Base-by-base conservation (phyloP, 2,888 invertebrate species). In the Yponomeuta sedellus region DNA sequence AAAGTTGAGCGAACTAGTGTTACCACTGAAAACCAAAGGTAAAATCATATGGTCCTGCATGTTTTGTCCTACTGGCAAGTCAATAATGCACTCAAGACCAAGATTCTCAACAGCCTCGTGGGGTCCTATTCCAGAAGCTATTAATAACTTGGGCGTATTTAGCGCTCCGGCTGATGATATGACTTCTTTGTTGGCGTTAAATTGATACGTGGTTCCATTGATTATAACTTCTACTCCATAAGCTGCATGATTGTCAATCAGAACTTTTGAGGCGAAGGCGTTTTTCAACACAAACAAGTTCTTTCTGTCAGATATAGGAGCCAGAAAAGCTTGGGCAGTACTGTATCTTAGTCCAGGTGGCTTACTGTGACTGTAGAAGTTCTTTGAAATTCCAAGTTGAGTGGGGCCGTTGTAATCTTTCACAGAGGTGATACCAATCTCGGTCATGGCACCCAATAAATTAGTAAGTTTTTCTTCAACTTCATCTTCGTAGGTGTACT, bases 51-150 rank as follows among this genome's bases (percentile, higher is more conserved):
- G 69, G 39, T 69, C 69, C n/a, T 69, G 66, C 1, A 67, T 10
- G 44, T 66, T 64, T 5, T 19, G n/a, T 11, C 69, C 69, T 2
- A 69, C 69, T n/a, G 69, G 69, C 40, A 69, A 64, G 40, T 69
- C 62, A 61, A 62, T 25, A 10, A 68, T 10, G 12, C 68, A 44
- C 16, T 57, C 28, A 20, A 69, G 68, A 61, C 16, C 52, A 19
- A 62, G 25, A 10, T 5, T 11, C 22, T 59, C 52, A 19, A 69
- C 64, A n/a, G 66, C 61, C 56, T 67, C 40, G 40, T 62, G 16
- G 11, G 62, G 64, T 2, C 69, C 69, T 39, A 69, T 65, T 0
- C 69, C 69, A 5, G 69, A 69, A 19, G 66, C 20, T 61, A 69
- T 64, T 16, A 69, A 59, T 25, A 69, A n/a, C 20, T 69, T 64